These are phyloP conservation scores for Helicoverpa zea DNA, from an alignment of 1,140 invertebrate species.

Conservation along the genomic window DNA sequence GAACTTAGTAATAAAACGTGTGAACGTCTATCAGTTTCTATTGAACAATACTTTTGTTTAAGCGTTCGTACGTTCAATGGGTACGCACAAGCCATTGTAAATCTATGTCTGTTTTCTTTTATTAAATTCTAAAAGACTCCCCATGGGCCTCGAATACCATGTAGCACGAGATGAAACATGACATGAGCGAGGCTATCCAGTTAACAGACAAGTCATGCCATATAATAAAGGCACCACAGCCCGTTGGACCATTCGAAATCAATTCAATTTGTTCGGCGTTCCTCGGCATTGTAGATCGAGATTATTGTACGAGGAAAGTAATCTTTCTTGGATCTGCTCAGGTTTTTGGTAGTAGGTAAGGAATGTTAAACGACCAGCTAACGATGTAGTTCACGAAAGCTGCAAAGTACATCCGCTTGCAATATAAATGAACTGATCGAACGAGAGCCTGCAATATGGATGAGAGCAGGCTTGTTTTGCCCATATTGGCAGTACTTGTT, in stretches of 20 bases:
- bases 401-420: constrained; percentile 57
- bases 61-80: background rate
- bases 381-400: constrained; percentile 44
- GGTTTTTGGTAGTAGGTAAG: constrained; percentile 3
- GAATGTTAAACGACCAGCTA: constrained; percentile 28
- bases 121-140: constrained; percentile 17
- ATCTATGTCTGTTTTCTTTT: background rate
- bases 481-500: constrained; percentile 56
- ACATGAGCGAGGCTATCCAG: constrained; percentile 41
- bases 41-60: constrained; percentile 1
- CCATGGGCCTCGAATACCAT: constrained; percentile 30
- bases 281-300: constrained; percentile 12
- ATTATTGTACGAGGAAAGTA: constrained; percentile 25
- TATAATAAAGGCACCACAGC: constrained; percentile 44
- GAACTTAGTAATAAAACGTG: background rate
- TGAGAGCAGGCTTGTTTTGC: constrained; percentile 61
- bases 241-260: constrained; percentile 37
- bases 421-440: constrained; percentile 70
- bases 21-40: background rate
- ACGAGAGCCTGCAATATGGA: constrained; percentile 61
- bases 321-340: constrained; percentile 1
- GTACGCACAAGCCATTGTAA: background rate
- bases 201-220: constrained; percentile 42
- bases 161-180: constrained; percentile 44
- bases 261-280: constrained; percentile 44